Evolutionary conservation across 1,140 invertebrate species (phyloP).

Genomic region (Ruditapes philippinarum): DNA sequence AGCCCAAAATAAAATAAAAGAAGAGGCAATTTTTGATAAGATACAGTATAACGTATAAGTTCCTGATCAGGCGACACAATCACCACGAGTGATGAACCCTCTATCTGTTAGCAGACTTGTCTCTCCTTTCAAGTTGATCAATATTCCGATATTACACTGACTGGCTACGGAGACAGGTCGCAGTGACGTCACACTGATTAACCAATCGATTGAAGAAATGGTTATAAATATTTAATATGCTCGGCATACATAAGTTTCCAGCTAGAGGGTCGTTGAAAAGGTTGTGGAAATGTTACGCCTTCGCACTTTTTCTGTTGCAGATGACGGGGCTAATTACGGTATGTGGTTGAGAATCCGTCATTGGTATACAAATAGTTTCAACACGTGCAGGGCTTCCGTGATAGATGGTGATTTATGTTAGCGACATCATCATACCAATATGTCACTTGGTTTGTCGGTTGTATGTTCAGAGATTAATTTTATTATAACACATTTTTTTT

Average conservation of each 20-base stretch:
- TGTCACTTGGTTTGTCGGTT: no score
- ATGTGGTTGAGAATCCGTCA: no score
- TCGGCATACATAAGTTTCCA: conserved; percentile 65
- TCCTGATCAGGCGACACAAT: background rate
- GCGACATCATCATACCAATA: no score
- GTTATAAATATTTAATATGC: conserved; percentile 67
- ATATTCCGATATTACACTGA: conserved; percentile 45
- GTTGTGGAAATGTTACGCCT: no score
- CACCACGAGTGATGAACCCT: background rate
- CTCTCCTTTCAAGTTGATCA: conserved; percentile 14
- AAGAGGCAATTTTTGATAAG: no score
- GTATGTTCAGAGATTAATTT: no score
- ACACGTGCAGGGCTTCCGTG: background rate
- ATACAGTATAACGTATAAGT: no score
- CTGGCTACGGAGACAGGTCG: conserved; percentile 41
- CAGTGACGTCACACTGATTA: conserved; percentile 55
- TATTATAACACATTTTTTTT: no score
- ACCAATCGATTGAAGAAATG: conserved; percentile 57
- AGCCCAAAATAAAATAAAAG: no score
- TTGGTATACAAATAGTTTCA: background rate
- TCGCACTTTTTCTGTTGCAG: no score
- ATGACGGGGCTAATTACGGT: no score
- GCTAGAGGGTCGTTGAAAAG: conserved; percentile 32
- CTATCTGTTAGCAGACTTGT: background rate
- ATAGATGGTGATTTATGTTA: no score